These are phyloP conservation scores for Corythoichthys intestinalis DNA, from an alignment of 2,113 vertebrate species.

Conservation along the genomic window DNA sequence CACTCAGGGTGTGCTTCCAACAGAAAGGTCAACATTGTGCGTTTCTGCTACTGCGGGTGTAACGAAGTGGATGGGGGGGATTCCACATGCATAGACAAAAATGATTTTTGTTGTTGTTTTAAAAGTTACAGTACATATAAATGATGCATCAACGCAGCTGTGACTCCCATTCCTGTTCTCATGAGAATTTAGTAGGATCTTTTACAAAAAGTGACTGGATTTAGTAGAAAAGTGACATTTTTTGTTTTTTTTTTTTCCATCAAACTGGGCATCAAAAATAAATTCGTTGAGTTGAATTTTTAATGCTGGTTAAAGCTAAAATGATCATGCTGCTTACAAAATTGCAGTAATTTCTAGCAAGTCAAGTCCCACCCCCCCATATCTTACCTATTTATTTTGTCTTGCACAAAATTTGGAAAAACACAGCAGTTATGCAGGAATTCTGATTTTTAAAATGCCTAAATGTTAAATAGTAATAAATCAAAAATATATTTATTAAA, in stretches of 20 bases:
- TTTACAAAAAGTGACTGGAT: background rate
- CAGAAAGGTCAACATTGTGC: conserved; percentile 20
- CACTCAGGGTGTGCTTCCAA: background rate
- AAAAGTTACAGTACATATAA: conserved; percentile 43
- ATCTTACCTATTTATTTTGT: too few species aligned
- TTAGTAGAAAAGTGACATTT: background rate
- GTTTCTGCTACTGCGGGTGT: conserved; percentile 54
- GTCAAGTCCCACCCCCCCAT: too few species aligned
- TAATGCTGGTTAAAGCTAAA: too few species aligned
- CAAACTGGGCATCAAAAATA: background rate
- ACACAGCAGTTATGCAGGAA: too few species aligned
- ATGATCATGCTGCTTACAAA: too few species aligned
- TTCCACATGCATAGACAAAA: conserved; percentile 55
- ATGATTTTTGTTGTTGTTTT: conserved; percentile 42
- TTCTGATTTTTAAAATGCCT: too few species aligned
- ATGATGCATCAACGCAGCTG: conserved; percentile 44
- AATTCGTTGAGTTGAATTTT: too few species aligned
- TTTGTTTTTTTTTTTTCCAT: too few species aligned
- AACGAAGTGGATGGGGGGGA: conserved; percentile 28
- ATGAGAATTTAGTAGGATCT: background rate
- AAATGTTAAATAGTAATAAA: too few species aligned
- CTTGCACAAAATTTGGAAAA: too few species aligned
- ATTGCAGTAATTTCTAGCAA: too few species aligned
- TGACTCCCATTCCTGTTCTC: background rate
- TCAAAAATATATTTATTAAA: too few species aligned